phyloP scores from a whole-genome alignment of 2,888 invertebrate genomes.

The Polyploca ridens region DNA sequence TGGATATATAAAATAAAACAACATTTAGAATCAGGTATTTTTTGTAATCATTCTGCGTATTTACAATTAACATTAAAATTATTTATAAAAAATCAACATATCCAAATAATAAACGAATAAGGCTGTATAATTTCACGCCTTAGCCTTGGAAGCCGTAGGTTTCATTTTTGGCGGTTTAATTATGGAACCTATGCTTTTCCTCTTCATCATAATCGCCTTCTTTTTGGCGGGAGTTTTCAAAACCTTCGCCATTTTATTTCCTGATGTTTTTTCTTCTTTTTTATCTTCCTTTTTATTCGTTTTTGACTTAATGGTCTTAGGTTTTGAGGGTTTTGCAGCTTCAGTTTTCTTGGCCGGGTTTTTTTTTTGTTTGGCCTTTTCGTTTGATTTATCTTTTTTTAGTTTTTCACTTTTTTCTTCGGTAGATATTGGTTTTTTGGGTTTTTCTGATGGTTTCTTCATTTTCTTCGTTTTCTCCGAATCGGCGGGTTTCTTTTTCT shows the following conservation, averaged over 20 bases:
- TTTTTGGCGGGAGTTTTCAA: constrained; percentile 57
- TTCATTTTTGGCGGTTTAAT: constrained; percentile 77
- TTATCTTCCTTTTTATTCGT: constrained; percentile 24
- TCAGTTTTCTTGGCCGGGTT: constrained; percentile 8
- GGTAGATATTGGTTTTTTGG: constrained; percentile 17
- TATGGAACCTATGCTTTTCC: constrained; percentile 71
- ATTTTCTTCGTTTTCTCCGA: constrained; percentile 23
- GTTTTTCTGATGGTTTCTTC: constrained; percentile 26
- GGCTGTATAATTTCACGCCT: constrained; percentile 12
- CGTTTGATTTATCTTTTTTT: constrained; percentile 3
- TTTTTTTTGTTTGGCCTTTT: background rate
- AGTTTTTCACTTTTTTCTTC: constrained; percentile 23
- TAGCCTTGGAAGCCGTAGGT: constrained; percentile 43
- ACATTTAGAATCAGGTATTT: background rate
- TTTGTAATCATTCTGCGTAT: background rate
- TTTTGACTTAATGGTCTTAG: constrained; percentile 15
- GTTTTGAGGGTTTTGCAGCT: constrained; percentile 14
- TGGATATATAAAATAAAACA: background rate
- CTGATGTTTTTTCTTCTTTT: constrained; percentile 22
- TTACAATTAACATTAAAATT: background rate
- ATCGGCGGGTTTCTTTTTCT: constrained; percentile 35
- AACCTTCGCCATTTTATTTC: constrained; percentile 35
- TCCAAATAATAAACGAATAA: background rate
- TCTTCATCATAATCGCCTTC: constrained; percentile 51
- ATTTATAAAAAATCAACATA: background rate